phyloP scores from a whole-genome alignment of 2,113 vertebrate species.

The Ctenomys sociabilis region DNA sequence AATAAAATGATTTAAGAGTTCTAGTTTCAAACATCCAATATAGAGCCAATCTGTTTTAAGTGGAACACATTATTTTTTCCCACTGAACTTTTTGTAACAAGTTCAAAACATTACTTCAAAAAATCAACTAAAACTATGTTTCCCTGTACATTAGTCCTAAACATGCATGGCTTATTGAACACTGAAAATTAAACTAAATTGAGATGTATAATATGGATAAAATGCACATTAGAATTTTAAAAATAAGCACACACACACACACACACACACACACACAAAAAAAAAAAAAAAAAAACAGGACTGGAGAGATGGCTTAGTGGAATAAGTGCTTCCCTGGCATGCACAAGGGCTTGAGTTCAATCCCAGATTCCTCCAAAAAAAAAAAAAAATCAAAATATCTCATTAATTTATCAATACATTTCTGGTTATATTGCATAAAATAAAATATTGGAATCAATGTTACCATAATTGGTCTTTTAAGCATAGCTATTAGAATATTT shows the following conservation, averaged over 20 bases:
- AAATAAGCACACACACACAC: not conserved
- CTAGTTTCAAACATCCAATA: not conserved
- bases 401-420: not conserved
- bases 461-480: not conserved
- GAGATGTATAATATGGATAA: not conserved
- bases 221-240: not conserved
- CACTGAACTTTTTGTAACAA: not conserved
- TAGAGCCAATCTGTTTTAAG: not conserved
- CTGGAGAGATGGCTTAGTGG: too few species aligned
- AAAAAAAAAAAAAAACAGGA: too few species aligned
- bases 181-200: not conserved
- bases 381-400: not conserved
- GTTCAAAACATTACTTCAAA: not conserved
- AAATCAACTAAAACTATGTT: not conserved
- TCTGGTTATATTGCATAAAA: not conserved
- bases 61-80: not conserved
- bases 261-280: too few species aligned
- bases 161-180: rapidly evolving
- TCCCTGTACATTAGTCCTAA: rapidly evolving
- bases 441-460: not conserved
- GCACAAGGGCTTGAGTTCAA: too few species aligned
- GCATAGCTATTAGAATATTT: not conserved
- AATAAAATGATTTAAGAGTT: not conserved
- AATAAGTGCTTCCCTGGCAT: too few species aligned
- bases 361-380: too few species aligned